Evolutionary conservation across 2,797 vertebrate genomes (phyloP), one percentile per base, ranked within the genome.

Genomic region (Coendou prehensilis): DNA sequence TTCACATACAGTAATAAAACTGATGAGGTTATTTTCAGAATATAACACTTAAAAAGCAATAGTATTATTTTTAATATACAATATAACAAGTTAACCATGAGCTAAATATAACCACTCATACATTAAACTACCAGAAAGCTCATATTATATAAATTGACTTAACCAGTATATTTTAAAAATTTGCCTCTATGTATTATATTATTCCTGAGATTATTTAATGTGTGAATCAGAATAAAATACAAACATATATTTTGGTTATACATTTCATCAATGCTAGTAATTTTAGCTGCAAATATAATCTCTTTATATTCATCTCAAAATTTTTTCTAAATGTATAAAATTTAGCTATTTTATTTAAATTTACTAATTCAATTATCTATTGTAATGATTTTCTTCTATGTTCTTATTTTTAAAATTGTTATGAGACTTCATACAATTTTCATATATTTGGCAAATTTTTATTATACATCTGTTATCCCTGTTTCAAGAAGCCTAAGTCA

Each of bases 31-130:
- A 81, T 47, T 92, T 91, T 92, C 81, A 89, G 13, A 64, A n/a
- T 57, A 64, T 30, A 57, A 71, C 3, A 56, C 14, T 63, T 59
- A n/a, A 75, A 93, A 89, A 78, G 2, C 56, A 84, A 88, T 75
- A 54, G 13, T 23, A 71, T 80, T 85, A 41, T 73, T 89, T 22
- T 9, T 87, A 84, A 61, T 76, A 63, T 33, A 14, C 13, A 50
- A n/a, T 45, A 64, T 69, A 85, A 52, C 9, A 87, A 61, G 90
- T 93, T 94, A 94, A 63, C 17, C 52, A 71, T 59, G 47, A 80
- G 17, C 57, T 92, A 90, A 95, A 50, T 80, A 26, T 0, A 50
- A 59, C 69, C 14, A 64, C 41, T 9, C 45, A 56, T 59, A 83
- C 8, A 57, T 56, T 87, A 94, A 86, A 30, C 23, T 85, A 87